A percentile compares a stretch with the other conserved stretches of the same genome.
These are phyloP conservation scores for Coremacera marginata DNA, from an alignment of 2,888 invertebrate genomes.

Conservation along the genomic window DNA sequence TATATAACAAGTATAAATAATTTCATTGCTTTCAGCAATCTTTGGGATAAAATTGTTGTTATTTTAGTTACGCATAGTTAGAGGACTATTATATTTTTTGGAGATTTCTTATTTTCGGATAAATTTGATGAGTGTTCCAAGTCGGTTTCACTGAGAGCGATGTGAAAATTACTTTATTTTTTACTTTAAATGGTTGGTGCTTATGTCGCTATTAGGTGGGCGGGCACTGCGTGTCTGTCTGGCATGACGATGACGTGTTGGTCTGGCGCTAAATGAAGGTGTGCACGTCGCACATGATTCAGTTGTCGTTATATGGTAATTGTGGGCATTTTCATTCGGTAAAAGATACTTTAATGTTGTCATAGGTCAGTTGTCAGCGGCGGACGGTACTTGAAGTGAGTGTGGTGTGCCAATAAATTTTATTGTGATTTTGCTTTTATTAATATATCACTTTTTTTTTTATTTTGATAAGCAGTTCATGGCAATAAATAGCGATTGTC, in stretches of 20 bases:
- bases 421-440: background rate
- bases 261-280: background rate
- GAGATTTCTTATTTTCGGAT: background rate
- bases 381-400: background rate
- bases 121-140: background rate
- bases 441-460: too few relatives aligned
- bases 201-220: background rate
- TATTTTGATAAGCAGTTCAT: background rate
- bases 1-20: too few relatives aligned
- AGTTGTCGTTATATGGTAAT: background rate
- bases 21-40: too few relatives aligned
- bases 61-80: background rate
- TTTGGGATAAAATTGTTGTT: too few relatives aligned
- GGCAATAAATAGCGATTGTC: background rate
- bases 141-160: background rate
- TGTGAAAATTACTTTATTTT: background rate
- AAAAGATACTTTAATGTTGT: constrained; percentile 3
- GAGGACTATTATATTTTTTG: background rate
- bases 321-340: background rate
- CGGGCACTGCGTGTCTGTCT: background rate
- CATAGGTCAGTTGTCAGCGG: background rate
- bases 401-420: background rate
- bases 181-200: background rate
- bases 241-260: background rate
- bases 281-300: background rate